phyloP scores from a whole-genome alignment of 1,140 invertebrate species.

The Lordiphosa clarofinis region DNA sequence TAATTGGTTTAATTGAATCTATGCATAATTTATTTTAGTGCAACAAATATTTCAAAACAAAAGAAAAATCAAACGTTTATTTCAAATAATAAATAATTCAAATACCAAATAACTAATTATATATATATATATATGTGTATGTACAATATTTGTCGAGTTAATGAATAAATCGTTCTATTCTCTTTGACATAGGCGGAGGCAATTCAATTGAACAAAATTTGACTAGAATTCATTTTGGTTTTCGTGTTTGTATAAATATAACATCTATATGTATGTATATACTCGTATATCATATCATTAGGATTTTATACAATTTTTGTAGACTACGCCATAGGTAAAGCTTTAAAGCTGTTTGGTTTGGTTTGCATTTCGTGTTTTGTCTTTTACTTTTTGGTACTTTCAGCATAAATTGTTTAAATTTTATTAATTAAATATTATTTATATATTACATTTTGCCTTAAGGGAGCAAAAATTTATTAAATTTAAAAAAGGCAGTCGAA shows the following conservation, averaged over 20 bases:
- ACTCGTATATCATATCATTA: conserved; percentile 9
- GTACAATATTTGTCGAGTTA: conserved; percentile 4
- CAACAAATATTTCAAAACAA: too few relatives aligned
- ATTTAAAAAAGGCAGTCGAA: conserved; percentile 76
- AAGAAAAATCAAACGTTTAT: too few relatives aligned
- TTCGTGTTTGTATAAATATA: conserved; percentile 51
- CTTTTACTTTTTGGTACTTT: conserved; percentile 60
- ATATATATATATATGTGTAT: conserved; percentile 1
- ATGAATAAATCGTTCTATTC: conserved; percentile 14
- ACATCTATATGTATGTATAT: conserved; percentile 38
- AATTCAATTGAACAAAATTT: conserved; percentile 40
- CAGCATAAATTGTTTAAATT: conserved; percentile 59
- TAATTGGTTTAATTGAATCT: too few relatives aligned
- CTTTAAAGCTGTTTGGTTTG: conserved; percentile 57
- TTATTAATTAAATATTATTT: conserved; percentile 35
- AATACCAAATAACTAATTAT: conserved; percentile 3
- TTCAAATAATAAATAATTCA: too few relatives aligned
- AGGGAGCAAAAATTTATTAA: conserved; percentile 42
- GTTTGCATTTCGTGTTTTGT: conserved; percentile 43
- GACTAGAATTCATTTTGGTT: conserved; percentile 36
- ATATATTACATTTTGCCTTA: conserved; percentile 38
- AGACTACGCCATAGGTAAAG: conserved; percentile 61
- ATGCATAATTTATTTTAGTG: too few relatives aligned
- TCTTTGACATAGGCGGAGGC: conserved; percentile 59
- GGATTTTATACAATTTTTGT: conserved; percentile 17